phyloP scores from a whole-genome alignment of 2,888 invertebrate species.

The Aethes cnicana region DNA sequence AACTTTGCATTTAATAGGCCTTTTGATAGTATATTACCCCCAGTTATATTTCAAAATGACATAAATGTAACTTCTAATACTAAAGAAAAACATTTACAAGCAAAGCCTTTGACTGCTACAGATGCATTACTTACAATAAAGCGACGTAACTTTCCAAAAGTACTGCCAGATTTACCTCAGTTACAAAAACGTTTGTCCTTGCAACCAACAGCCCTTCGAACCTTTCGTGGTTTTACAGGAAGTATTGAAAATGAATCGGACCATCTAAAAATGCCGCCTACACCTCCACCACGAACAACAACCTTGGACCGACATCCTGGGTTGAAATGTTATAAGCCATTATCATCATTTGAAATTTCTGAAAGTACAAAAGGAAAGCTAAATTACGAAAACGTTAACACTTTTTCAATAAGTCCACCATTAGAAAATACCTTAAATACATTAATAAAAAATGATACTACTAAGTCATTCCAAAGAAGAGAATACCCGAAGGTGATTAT shows the following conservation, averaged over 20 bases:
- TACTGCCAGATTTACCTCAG: conserved; percentile 88
- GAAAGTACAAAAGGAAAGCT: conserved; percentile 49
- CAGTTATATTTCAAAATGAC: conserved; percentile 78
- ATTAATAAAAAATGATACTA: conserved; percentile 41
- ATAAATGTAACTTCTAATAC: conserved; percentile 91
- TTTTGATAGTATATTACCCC: conserved; percentile 64
- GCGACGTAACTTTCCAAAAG: conserved; percentile 91
- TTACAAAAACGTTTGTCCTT: conserved; percentile 84
- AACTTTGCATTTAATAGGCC: conserved; percentile 52
- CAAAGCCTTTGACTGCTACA: conserved; percentile 82
- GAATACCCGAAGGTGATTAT: conserved; percentile 78
- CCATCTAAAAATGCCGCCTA: conserved; percentile 81
- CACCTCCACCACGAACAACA: conserved; percentile 89
- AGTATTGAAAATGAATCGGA: conserved; percentile 58
- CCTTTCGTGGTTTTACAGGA: conserved; percentile 57
- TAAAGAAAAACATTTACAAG: conserved; percentile 78
- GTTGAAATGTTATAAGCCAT: conserved; percentile 65
- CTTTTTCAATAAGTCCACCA: conserved; percentile 51
- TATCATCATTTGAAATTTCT: conserved; percentile 64
- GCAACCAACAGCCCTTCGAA: conserved; percentile 79
- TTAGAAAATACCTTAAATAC: conserved; percentile 45
- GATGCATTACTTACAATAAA: conserved; percentile 88
- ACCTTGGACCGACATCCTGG: conserved; percentile 84
- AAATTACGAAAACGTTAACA: conserved; percentile 70
- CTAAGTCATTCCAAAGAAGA: conserved; percentile 46